These are phyloP conservation scores for Blastobasis adustella DNA, from an alignment of 2,888 invertebrate species.

Conservation along the genomic window DNA sequence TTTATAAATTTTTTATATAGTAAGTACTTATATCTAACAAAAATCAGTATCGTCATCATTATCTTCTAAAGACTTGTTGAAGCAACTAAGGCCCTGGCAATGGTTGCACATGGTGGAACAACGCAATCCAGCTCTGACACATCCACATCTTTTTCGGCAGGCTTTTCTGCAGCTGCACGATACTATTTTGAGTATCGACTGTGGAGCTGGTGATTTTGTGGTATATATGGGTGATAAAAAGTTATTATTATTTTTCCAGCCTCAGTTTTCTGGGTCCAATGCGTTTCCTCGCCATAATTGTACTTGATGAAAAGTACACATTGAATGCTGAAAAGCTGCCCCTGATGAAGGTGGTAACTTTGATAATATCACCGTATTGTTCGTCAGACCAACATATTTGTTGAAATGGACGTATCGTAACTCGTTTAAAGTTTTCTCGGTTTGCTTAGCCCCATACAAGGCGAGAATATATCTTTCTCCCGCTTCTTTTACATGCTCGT, in stretches of 20 bases:
- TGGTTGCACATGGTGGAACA: slow-evolving; percentile 7
- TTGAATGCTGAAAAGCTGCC: slow-evolving; percentile 8
- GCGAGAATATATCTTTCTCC: slow-evolving; percentile 4
- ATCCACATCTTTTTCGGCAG: slow-evolving; percentile 8
- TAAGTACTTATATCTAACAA: slow-evolving; percentile 1
- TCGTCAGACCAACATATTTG: slow-evolving; percentile 8
- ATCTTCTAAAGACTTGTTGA: slow-evolving; percentile 5
- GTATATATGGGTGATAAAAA: slow-evolving; percentile 4
- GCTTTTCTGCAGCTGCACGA: slow-evolving; percentile 8
- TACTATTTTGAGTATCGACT: slow-evolving; percentile 9
- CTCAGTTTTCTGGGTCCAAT: slow-evolving; percentile 9
- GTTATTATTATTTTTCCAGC: neutral
- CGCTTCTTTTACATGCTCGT: slow-evolving; percentile 1
- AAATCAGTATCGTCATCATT: slow-evolving; percentile 5
- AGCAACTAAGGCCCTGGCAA: slow-evolving; percentile 5
- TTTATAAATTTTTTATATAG: neutral
- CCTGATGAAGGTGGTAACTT: slow-evolving; percentile 9
- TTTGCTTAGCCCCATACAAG: slow-evolving; percentile 5
- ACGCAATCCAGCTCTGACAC: slow-evolving; percentile 7
- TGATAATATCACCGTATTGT: slow-evolving; percentile 10
- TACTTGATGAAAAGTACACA: slow-evolving; percentile 8
- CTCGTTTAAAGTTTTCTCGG: slow-evolving; percentile 1
- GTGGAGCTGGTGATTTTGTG: slow-evolving; percentile 6
- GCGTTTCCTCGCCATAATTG: slow-evolving; percentile 10
- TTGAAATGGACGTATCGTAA: slow-evolving; percentile 8